phyloP scores from a whole-genome alignment of 2,888 invertebrate species.

The Troides helena region DNA sequence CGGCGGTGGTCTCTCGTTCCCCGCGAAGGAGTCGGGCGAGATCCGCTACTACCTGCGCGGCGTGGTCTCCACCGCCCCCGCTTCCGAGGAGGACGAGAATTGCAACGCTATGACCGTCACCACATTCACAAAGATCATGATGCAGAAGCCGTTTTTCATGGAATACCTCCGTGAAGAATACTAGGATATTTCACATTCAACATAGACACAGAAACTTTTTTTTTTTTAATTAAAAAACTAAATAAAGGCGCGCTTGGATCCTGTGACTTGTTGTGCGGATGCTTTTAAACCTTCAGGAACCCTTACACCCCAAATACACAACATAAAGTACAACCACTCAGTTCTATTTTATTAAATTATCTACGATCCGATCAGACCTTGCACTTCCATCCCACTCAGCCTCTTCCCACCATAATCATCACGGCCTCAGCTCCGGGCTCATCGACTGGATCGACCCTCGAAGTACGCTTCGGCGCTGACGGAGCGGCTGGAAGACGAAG shows the following conservation, averaged over 20 bases:
- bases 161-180: background rate
- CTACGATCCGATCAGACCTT: constrained; percentile 32
- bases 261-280: no score
- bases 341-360: background rate
- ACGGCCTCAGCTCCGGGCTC: constrained; percentile 55
- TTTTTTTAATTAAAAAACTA: no score
- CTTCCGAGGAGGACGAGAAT: constrained; percentile 42
- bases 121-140: constrained; percentile 41
- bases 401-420: constrained; percentile 64
- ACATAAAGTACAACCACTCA: no score
- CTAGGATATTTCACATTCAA: no score
- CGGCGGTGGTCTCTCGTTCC: constrained; percentile 46
- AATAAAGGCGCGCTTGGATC: no score
- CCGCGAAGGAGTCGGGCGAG: background rate
- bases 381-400: constrained; percentile 58
- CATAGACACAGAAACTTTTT: no score
- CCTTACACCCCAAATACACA: no score
- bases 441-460: constrained; percentile 48
- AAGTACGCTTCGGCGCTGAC: constrained; percentile 37
- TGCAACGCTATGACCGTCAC: constrained; percentile 42
- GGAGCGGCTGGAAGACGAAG: constrained; percentile 19
- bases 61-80: constrained; percentile 46
- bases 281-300: no score
- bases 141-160: constrained; percentile 39
- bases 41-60: constrained; percentile 49